phyloP scores from a whole-genome alignment of 1,140 invertebrate genomes.

The Penaeus indicus region DNA sequence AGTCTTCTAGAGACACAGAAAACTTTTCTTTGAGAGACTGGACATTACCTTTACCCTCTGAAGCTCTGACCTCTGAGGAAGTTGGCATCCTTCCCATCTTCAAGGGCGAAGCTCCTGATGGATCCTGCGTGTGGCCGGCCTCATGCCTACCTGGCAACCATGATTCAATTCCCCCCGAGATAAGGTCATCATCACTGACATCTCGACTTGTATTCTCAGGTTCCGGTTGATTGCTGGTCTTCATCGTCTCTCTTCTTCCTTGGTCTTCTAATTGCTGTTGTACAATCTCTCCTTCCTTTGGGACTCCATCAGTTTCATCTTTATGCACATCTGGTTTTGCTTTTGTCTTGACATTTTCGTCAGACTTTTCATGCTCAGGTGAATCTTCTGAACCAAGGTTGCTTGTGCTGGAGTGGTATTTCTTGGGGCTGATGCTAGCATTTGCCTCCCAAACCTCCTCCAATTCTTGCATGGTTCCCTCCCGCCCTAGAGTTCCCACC shows the following conservation, averaged over 20 bases:
- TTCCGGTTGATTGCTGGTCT: no score
- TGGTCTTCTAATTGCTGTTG: no score
- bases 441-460: constrained; percentile 60
- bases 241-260: no score
- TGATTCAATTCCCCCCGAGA: constrained; percentile 20
- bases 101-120: no score
- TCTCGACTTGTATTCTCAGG: constrained; percentile 35
- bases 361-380: neutral
- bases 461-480: constrained; percentile 54
- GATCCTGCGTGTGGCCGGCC: constrained; percentile 1
- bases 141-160: neutral
- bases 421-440: constrained; percentile 23
- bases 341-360: neutral
- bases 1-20: no score
- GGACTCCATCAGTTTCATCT: neutral
- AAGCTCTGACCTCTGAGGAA: no score
- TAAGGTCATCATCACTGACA: constrained; percentile 42
- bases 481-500: constrained; percentile 45
- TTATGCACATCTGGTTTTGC: neutral
- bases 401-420: constrained; percentile 15
- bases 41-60: no score
- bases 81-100: no score
- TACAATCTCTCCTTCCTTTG: neutral
- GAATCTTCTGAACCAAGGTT: neutral
- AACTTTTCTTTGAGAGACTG: no score